Base-by-base conservation (phyloP, 1,140 invertebrate species). In the Stegodyphus dumicola region DNA sequence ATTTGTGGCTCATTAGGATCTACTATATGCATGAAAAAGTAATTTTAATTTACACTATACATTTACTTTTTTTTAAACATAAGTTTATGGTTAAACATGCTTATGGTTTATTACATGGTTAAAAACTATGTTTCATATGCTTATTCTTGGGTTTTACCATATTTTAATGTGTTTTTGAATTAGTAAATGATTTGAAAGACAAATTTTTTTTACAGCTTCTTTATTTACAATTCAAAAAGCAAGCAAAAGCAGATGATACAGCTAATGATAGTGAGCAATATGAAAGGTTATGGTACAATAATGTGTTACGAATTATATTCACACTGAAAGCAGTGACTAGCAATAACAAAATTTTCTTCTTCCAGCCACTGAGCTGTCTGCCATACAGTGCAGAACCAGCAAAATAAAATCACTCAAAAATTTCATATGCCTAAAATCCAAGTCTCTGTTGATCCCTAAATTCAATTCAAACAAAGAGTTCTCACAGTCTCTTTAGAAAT, bases 221-320 rank as follows among this genome's bases (percentile, higher is more conserved):
- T 81, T 71, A 81, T 81, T 81, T 81, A 81, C 78, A 81, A 49
- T 71, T 73, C 69, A 73, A 73, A 81, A 81, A 33, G 70, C 78
- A 81, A 73, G 49, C 65, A 81, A 81, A 73, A 73, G 78, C 69
- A 17, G 56, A 81, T 81, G 56, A 65, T 73, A 81, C 54, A 81
- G 54, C 17, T 73, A 81, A 81, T 73, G 78, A 81, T 33, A 65
- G 73, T 81, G 56, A 52, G 52, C 67, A 18, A 18, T 67, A 73
- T 73, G 60, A 17, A 73, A 81, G 73, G 6, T n/a, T 13, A 81
- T 53, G 48, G 64, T 64, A 79, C 66, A 79, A 15, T 18, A 54
- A 33, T 33, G 67, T 70, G 76, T 77, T 65, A 60, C 56, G 56
- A 10, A 60, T 60, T 17, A n/a, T 56, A 60, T 56, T 73, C n/a